These are phyloP conservation scores for Entelurus aequoreus DNA, from an alignment of 2,113 vertebrate species.

Conservation along the genomic window DNA sequence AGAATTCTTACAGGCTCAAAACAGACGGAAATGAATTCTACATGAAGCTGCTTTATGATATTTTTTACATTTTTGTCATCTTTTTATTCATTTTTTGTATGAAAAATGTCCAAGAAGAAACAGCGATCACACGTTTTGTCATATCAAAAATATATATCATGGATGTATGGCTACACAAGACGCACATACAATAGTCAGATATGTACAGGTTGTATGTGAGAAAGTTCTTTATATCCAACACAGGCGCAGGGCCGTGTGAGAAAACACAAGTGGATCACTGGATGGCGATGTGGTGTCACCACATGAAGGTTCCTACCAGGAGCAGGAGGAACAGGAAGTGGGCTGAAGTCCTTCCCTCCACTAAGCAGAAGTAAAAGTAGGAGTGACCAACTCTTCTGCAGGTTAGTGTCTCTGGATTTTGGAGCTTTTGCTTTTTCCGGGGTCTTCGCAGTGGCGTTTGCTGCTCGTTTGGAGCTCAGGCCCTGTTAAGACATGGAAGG, in stretches of 20 bases:
- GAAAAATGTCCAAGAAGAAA: background rate
- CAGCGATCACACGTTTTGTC: background rate
- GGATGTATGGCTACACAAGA: slow-evolving; percentile 14
- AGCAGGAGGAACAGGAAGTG: background rate
- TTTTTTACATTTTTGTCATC: background rate
- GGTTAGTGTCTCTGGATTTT: slow-evolving; percentile 68
- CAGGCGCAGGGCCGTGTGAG: too few relatives aligned
- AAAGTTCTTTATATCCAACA: slow-evolving; percentile 58
- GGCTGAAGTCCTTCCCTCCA: background rate
- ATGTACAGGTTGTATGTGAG: slow-evolving; percentile 73
- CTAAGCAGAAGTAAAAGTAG: background rate
- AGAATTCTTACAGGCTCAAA: background rate
- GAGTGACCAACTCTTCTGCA: background rate
- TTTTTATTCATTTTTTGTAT: background rate
- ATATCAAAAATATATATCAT: slow-evolving; percentile 14
- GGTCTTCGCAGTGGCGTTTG: slow-evolving; percentile 70
- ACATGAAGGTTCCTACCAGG: background rate
- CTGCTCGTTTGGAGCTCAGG: slow-evolving; percentile 47
- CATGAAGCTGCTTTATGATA: background rate
- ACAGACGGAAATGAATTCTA: background rate
- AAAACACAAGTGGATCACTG: too few relatives aligned
- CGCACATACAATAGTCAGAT: slow-evolving; percentile 72
- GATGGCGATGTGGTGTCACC: background rate
- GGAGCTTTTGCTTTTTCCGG: slow-evolving; percentile 43
- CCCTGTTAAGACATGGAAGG: slow-evolving; percentile 28